These are phyloP conservation scores for Muscidifurax raptorellus DNA, from an alignment of 1,140 invertebrate genomes.

Conservation along the genomic window DNA sequence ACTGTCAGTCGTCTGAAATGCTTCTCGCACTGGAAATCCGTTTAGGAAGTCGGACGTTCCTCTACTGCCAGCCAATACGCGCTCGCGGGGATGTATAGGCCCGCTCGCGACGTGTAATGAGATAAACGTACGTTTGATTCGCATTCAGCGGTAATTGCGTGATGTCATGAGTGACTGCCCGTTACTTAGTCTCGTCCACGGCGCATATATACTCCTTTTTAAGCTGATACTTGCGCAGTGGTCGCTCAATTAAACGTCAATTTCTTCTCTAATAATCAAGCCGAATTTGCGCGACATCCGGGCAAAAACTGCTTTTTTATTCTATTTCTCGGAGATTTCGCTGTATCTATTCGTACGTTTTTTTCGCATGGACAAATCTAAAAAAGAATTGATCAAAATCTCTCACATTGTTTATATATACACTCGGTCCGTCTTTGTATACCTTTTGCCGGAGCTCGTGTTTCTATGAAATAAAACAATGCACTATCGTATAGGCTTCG, in stretches of 20 bases:
- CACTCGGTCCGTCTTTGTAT: neutral
- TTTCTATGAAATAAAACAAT: neutral
- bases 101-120: slow-evolving; percentile 41
- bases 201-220: neutral
- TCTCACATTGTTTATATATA: neutral
- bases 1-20: slow-evolving; percentile 70
- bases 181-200: slow-evolving; percentile 8
- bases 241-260: slow-evolving; percentile 37
- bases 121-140: slow-evolving; percentile 50
- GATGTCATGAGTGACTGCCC: slow-evolving; percentile 42
- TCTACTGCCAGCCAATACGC: slow-evolving; percentile 9
- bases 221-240: neutral
- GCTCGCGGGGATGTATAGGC: neutral
- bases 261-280: slow-evolving; percentile 17
- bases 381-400: neutral
- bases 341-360: neutral
- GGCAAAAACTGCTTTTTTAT: neutral
- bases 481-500: neutral
- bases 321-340: neutral
- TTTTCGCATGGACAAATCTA: neutral
- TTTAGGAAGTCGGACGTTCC: slow-evolving; percentile 58
- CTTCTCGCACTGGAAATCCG: slow-evolving; percentile 65
- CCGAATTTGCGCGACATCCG: neutral
- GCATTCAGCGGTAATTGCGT: slow-evolving; percentile 46
- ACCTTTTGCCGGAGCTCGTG: neutral